Percentiles rank a stretch among this genome's conserved stretches.
Evolutionary conservation across 2,888 invertebrate genomes (phyloP).

Genomic region (Serripes groenlandicus): DNA sequence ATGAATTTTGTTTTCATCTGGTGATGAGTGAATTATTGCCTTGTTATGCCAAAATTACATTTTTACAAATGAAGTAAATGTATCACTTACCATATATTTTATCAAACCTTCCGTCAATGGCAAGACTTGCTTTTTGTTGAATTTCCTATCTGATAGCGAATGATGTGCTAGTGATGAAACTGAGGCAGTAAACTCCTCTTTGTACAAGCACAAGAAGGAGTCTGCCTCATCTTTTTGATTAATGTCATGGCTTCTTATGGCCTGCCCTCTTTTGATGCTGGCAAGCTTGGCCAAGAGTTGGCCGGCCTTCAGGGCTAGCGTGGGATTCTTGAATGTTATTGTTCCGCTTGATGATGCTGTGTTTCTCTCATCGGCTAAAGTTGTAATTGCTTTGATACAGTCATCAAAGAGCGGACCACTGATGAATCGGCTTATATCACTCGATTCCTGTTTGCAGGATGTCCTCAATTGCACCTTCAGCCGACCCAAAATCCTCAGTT

Average conservation of each 20-base stretch:
- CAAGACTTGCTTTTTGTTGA: constrained; percentile 16
- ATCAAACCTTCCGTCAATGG: constrained; percentile 3
- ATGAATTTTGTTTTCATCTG: too few relatives aligned
- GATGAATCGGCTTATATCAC: constrained; percentile 30
- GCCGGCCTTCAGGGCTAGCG: constrained; percentile 42
- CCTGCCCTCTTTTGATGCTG: constrained; percentile 42
- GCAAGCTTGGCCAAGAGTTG: constrained; percentile 37
- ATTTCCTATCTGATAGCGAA: constrained; percentile 21
- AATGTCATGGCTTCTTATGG: constrained; percentile 29
- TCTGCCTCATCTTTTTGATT: constrained; percentile 17
- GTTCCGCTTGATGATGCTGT: constrained; percentile 29
- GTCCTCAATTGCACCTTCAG: constrained; percentile 29
- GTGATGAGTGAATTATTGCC: too few relatives aligned
- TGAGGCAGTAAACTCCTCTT: constrained; percentile 8
- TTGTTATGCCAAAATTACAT: too few relatives aligned
- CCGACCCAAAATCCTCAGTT: constrained; percentile 37
- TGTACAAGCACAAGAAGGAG: constrained; percentile 29
- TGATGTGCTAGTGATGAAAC: constrained; percentile 13
- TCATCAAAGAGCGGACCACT: constrained; percentile 17
- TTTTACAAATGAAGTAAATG: too few relatives aligned
- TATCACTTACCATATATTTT: constrained; percentile 8
- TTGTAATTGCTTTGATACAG: constrained; percentile 32
- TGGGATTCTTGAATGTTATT: constrained; percentile 35
- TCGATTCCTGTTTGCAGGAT: background rate
- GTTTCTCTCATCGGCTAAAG: constrained; percentile 25